phyloP scores from a whole-genome alignment of 1,140 invertebrate species.

The Hydropsyche tenuis region DNA sequence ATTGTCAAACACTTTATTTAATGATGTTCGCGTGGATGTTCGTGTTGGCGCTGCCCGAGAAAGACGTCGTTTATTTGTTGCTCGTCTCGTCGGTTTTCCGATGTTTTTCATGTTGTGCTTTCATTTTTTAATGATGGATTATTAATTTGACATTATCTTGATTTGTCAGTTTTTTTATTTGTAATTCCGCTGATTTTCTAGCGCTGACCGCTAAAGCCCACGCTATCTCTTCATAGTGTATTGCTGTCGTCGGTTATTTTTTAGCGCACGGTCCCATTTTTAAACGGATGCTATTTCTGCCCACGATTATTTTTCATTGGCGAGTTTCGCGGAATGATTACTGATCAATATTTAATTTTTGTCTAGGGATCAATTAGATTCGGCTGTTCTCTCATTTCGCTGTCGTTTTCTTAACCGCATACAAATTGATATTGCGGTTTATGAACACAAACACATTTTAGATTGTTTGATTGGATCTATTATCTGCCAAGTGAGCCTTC shows the following conservation, averaged over 20 bases:
- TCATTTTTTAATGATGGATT: no score
- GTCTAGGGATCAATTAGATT: no score
- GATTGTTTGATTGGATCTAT: slow-evolving; percentile 23
- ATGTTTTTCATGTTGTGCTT: no score
- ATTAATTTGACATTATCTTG: background rate
- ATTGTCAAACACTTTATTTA: background rate
- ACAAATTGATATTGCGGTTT: slow-evolving; percentile 29
- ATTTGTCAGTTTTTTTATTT: background rate
- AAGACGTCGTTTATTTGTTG: no score
- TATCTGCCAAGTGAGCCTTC: slow-evolving; percentile 18
- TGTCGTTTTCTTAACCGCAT: slow-evolving; percentile 5
- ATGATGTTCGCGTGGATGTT: background rate
- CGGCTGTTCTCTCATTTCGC: no score
- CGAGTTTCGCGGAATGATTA: background rate
- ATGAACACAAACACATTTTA: background rate
- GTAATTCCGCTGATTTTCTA: background rate
- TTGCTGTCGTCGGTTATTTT: no score
- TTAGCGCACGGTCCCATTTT: no score
- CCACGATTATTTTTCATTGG: background rate
- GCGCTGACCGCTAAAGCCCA: background rate
- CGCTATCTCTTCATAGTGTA: background rate
- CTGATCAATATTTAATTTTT: background rate
- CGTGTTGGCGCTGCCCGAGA: background rate
- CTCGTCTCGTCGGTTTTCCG: no score
- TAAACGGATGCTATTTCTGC: no score